These are phyloP conservation scores for Dreissena rostriformis DNA, from an alignment of 1,140 invertebrate genomes.

Conservation along the genomic window DNA sequence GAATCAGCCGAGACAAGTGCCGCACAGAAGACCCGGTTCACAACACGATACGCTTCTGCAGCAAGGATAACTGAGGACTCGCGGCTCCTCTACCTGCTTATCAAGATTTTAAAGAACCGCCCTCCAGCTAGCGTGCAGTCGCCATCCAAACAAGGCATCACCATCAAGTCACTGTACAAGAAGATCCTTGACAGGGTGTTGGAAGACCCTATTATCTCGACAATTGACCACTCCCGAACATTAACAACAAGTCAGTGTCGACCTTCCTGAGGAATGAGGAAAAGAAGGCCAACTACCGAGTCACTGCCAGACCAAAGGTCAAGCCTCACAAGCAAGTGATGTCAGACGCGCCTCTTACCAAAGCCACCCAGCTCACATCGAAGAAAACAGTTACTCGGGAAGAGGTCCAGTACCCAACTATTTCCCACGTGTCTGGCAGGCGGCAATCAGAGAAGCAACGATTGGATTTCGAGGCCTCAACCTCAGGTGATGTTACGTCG, in stretches of 20 bases:
- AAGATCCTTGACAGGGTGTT: background rate
- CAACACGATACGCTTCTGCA: slow-evolving; percentile 1
- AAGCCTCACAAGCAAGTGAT: background rate
- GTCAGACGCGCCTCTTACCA: background rate
- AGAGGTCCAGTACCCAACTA: background rate
- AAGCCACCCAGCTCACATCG: background rate
- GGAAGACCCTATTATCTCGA: background rate
- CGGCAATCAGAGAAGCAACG: background rate
- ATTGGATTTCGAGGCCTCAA: background rate
- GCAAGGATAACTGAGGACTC: background rate
- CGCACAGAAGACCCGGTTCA: slow-evolving; percentile 3
- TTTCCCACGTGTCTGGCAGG: background rate
- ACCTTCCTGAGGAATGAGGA: background rate
- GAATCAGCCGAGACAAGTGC: background rate
- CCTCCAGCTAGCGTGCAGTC: background rate
- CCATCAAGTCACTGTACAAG: background rate
- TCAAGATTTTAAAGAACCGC: background rate
- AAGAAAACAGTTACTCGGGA: background rate
- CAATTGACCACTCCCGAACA: background rate
- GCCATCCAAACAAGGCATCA: background rate
- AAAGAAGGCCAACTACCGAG: slow-evolving; percentile 3
- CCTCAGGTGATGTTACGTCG: background rate
- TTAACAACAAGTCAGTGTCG: background rate
- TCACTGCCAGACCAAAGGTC: background rate
- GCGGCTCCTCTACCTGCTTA: slow-evolving; percentile 2